Conservation (phyloP, 2,797 vertebrate genomes). For the Furcifer pardalis region DNA sequence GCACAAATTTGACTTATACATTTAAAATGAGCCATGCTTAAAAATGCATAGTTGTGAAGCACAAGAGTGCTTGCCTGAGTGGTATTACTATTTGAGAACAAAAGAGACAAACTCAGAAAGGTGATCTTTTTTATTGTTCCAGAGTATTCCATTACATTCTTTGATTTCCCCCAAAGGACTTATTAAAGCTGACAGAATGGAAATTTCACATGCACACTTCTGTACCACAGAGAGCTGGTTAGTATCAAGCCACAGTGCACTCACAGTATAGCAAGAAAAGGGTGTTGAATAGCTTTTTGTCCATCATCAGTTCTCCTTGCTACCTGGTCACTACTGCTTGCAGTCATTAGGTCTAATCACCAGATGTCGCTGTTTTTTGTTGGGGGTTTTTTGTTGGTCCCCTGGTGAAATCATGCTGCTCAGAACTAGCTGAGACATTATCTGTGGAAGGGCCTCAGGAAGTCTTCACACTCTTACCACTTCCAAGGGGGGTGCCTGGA, state of each 20-base stretch:
- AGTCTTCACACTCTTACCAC: neutral
- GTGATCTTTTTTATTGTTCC: neutral
- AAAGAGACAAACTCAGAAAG: neutral
- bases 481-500: neutral
- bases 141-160: neutral
- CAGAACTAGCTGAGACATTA: neutral
- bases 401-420: neutral
- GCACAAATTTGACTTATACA: neutral
- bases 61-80: neutral
- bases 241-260: neutral
- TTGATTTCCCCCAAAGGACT: neutral
- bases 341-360: slow-evolving; percentile 51
- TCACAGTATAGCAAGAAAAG: rapidly evolving
- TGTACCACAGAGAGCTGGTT: rapidly evolving
- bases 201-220: neutral
- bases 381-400: too few species aligned
- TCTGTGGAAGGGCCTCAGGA: neutral
- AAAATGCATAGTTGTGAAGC: neutral
- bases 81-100: neutral
- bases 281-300: neutral
- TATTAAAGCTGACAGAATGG: neutral
- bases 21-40: neutral
- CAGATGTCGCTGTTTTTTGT: slow-evolving; percentile 71
- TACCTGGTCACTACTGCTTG: neutral
- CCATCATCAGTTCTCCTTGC: neutral